A percentile compares a stretch with the other conserved stretches of the same genome.
Evolutionary conservation across 2,797 vertebrate species (phyloP).

Genomic region (Halcyon smyrnensis): DNA sequence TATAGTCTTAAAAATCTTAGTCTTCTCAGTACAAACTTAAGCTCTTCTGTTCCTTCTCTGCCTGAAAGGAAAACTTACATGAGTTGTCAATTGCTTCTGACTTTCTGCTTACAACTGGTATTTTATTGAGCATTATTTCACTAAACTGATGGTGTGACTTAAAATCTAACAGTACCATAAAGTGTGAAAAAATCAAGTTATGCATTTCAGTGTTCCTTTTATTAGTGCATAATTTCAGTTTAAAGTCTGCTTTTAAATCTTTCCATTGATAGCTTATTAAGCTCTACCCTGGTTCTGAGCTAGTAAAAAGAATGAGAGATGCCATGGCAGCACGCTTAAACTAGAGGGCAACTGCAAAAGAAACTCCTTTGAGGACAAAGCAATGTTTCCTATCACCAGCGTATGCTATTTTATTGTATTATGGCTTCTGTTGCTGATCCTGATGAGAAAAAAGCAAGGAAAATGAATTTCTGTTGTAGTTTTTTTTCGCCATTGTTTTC

Average conservation of each 20-base stretch:
- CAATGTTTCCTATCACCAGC: neutral
- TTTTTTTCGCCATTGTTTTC: neutral
- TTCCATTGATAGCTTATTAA: neutral
- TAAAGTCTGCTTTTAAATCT: neutral
- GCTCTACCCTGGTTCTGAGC: neutral
- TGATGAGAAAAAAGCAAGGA: neutral
- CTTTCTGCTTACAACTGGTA: slow-evolving; percentile 15
- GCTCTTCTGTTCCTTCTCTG: neutral
- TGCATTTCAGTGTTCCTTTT: neutral
- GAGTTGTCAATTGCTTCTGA: slow-evolving; percentile 1
- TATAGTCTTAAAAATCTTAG: neutral
- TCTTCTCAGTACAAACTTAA: neutral
- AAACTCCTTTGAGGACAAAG: slow-evolving; percentile 17
- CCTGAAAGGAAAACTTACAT: slow-evolving; percentile 3
- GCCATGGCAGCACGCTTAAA: neutral
- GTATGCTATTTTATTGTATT: neutral
- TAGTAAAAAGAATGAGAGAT: neutral
- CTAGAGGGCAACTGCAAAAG: neutral
- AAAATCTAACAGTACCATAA: neutral
- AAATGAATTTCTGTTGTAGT: neutral
- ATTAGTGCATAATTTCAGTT: neutral
- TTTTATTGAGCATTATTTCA: slow-evolving; percentile 13
- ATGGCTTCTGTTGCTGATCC: neutral
- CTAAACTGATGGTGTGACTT: neutral
- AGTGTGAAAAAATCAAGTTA: neutral